These are phyloP conservation scores for Leontocebus nigricollis DNA, from an alignment of 2,797 vertebrate species.

Conservation along the genomic window DNA sequence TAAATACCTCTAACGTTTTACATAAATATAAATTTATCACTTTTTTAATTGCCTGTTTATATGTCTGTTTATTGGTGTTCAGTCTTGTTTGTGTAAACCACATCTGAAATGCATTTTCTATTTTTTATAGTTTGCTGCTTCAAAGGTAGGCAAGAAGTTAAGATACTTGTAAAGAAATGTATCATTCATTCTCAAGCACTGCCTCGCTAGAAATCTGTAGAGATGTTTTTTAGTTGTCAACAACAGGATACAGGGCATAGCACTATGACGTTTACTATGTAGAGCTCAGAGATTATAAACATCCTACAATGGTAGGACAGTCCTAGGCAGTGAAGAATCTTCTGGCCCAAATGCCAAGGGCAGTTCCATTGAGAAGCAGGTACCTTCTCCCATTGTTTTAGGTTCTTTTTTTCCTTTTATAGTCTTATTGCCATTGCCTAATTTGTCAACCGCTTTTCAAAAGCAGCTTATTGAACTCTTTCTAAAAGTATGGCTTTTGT, in stretches of 20 bases:
- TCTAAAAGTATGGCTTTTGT: background rate
- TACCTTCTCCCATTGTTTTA: background rate
- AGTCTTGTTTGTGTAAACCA: background rate
- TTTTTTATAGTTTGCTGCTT: background rate
- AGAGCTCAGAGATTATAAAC: background rate
- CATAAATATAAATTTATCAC: background rate
- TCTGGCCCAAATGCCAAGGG: background rate
- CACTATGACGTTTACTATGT: background rate
- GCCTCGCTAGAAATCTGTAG: background rate
- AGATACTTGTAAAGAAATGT: background rate
- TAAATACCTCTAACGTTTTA: background rate
- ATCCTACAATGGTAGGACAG: background rate
- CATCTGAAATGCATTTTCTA: background rate
- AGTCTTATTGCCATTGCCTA: background rate
- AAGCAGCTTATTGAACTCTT: background rate
- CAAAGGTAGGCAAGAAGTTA: background rate
- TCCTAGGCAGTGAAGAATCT: background rate
- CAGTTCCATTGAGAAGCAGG: background rate
- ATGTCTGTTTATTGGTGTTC: background rate
- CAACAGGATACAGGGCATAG: background rate
- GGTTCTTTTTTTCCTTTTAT: background rate
- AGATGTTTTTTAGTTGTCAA: background rate
- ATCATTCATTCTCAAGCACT: background rate
- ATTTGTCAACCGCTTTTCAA: background rate
- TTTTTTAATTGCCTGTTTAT: background rate